A percentile compares a stretch with the other conserved stretches of the same genome.
phyloP scores from a whole-genome alignment of 2,888 invertebrate genomes.

The Marronus borbonicus region DNA sequence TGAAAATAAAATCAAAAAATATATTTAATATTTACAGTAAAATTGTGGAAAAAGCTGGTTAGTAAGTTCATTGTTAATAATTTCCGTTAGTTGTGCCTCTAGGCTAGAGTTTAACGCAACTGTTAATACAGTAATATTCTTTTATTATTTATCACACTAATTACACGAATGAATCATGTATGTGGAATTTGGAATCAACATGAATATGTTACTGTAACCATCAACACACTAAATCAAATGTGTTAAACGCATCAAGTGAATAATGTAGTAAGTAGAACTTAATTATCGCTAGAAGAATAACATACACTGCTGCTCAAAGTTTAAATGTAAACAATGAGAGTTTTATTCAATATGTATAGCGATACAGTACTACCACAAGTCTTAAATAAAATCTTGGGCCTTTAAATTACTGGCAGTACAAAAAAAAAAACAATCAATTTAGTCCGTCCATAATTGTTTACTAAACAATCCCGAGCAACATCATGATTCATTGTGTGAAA shows the following conservation, averaged over 20 bases:
- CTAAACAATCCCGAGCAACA: too few species aligned
- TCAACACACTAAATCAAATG: slow-evolving; percentile 28
- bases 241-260: slow-evolving; percentile 32
- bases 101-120: neutral
- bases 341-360: neutral
- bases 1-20: neutral
- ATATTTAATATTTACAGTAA: neutral
- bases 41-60: neutral
- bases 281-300: slow-evolving; percentile 10
- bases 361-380: neutral
- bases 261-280: slow-evolving; percentile 20
- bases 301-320: neutral
- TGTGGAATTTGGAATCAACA: slow-evolving; percentile 32
- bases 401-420: neutral
- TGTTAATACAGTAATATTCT: neutral
- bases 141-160: neutral
- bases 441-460: too few species aligned
- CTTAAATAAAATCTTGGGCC: neutral
- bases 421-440: neutral
- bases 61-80: neutral
- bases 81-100: neutral
- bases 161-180: slow-evolving; percentile 33
- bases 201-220: neutral
- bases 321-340: neutral
- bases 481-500: neutral